Conservation (phyloP, 2,888 invertebrate genomes). For the Andrena bicolor region DNA sequence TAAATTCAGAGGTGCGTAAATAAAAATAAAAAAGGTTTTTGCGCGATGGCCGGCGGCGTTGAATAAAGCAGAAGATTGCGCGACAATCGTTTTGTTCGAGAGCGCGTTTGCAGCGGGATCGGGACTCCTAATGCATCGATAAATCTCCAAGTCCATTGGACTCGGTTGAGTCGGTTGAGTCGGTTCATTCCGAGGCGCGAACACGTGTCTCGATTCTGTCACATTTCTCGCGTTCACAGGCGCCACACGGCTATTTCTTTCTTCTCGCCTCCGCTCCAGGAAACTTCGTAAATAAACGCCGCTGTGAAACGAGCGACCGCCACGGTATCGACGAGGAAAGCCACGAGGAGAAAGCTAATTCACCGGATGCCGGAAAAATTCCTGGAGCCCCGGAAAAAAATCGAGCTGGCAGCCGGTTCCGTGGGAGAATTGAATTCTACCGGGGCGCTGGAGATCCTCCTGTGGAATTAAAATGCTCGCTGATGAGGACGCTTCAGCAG, state of each 20-base stretch:
- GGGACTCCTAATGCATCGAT: slow-evolving; percentile 67
- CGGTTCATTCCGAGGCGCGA: slow-evolving; percentile 12
- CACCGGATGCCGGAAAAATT: slow-evolving; percentile 34
- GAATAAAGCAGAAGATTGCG: slow-evolving; percentile 43
- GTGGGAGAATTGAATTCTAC: slow-evolving; percentile 45
- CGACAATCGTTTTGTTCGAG: slow-evolving; percentile 35
- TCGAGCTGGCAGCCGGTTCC: neutral
- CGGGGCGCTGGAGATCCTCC: neutral
- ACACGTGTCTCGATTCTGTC: slow-evolving; percentile 42
- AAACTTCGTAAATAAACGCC: slow-evolving; percentile 35
- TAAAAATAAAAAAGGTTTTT: slow-evolving; percentile 4
- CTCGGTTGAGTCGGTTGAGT: too few species aligned
- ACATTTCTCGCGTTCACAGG: slow-evolving; percentile 42
- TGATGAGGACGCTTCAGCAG: slow-evolving; percentile 35
- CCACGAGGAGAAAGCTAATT: slow-evolving; percentile 22
- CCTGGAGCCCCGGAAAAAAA: slow-evolving; percentile 22
- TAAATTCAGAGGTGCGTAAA: neutral
- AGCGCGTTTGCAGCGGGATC: slow-evolving; percentile 23
- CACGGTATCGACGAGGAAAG: slow-evolving; percentile 17
- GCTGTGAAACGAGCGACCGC: slow-evolving; percentile 14
- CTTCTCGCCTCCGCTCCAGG: neutral
- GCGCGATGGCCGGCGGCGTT: neutral
- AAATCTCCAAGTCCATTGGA: slow-evolving; percentile 59
- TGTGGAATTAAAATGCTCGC: slow-evolving; percentile 33
- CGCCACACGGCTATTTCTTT: slow-evolving; percentile 1